Evolutionary conservation across 2,113 vertebrate species (phyloP), one percentile per base, ranked within the genome.

Genomic region (Pituophis catenifer): DNA sequence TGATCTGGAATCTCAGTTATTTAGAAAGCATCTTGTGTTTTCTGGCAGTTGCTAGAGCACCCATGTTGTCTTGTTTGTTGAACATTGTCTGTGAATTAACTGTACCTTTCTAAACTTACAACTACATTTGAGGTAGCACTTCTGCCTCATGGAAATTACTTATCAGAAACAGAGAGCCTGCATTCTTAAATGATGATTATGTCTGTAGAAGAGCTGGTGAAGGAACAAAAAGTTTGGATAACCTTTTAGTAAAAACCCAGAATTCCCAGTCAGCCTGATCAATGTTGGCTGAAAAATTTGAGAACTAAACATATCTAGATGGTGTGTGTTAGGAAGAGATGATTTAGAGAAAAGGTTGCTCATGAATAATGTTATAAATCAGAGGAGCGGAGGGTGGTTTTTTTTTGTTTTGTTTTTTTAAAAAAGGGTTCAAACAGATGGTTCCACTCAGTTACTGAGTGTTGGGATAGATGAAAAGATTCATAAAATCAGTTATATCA

Each of bases 401-500:
- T 23, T 21, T 21, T 58, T 48, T 53, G n/a, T n/a, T n/a, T n/a
- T n/a, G n/a, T 59, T 59, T 52, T 10, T n/a, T 53, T 48, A 54
- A n/a, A n/a, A n/a, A 89, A 23, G 38, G 19, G 24, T 58, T 48
- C 86, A 70, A 88, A 57, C 11, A 86, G 50, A 24, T 54, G 26
- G 8, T 91, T 75, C 93, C 91, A 94, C 55, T 8, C 44, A 1
- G 86, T 89, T 3, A 70, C 92, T 54, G 59, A 95, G 50, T 95
- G 86, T 94, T 91, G n/a, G n/a, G 2, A 33, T 38, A 38, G 70
- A 7, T 38, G n/a, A 38, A 81, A 38, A 81, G 19, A 17, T 81
- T 81, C n/a, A 38, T 81, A 38, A 81, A 75, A 75, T 33, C 70
- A 75, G 65, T 95, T 94, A 65, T 92, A 91, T 93, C 94, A 19